Conservation (phyloP, 2,113 vertebrate species). For the Oryzias celebensis region DNA sequence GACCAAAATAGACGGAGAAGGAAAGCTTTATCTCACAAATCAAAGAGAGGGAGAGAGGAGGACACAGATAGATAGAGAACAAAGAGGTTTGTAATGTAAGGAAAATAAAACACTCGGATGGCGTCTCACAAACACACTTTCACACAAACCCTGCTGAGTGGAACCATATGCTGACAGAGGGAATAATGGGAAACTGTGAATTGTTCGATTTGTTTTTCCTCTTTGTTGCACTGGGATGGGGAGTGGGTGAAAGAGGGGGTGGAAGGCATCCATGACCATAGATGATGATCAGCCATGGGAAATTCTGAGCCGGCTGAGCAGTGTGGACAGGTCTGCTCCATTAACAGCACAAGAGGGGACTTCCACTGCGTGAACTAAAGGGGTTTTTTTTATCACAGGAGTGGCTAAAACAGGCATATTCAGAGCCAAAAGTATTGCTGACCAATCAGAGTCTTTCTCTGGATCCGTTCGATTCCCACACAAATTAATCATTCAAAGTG, state of each 20-base stretch:
- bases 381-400: not conserved
- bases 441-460: not conserved
- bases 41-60: conserved; percentile 74
- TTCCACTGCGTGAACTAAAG: conserved; percentile 48
- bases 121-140: conserved; percentile 45
- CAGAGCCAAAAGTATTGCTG: not conserved
- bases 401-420: conserved; percentile 10
- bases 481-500: not conserved
- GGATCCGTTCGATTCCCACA: not conserved
- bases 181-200: conserved; percentile 81
- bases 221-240: conserved; percentile 46
- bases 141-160: conserved; percentile 75
- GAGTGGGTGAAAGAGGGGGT: conserved; percentile 44
- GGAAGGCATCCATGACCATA: conserved; percentile 57
- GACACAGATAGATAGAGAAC: conserved; percentile 63
- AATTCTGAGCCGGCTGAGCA: conserved; percentile 46
- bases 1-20: conserved; percentile 86
- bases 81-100: conserved; percentile 87
- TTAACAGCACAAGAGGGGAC: conserved; percentile 45
- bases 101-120: conserved; percentile 84
- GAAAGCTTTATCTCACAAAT: conserved; percentile 81
- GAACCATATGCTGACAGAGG: conserved; percentile 86
- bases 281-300: conserved; percentile 72
- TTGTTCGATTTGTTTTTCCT: conserved; percentile 76
- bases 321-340: conserved; percentile 52